phyloP scores from a whole-genome alignment of 2,888 invertebrate species.

The Merodon equestris region DNA sequence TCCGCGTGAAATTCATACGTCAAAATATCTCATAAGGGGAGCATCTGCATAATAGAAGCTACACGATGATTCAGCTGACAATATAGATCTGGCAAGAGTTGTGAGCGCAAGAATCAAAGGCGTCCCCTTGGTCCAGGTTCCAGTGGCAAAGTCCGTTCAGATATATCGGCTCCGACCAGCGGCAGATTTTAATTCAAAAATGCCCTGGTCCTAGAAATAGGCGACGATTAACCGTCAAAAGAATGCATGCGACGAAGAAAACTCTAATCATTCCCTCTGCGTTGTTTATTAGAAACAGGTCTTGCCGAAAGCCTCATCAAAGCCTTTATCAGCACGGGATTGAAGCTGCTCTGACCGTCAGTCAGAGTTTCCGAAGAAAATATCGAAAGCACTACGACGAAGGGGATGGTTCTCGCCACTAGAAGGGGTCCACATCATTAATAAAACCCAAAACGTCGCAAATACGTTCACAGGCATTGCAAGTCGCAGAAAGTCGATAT shows the following conservation, averaged over 20 bases:
- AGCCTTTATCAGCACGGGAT: conserved; percentile 91
- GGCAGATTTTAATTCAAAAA: conserved; percentile 80
- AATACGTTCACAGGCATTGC: conserved; percentile 88
- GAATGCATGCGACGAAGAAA: conserved; percentile 89
- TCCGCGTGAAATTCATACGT: conserved; percentile 83
- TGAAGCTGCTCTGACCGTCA: conserved; percentile 86
- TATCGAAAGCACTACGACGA: conserved; percentile 80
- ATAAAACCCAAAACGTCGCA: conserved; percentile 98
- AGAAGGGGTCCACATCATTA: conserved; percentile 98
- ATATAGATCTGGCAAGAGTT: conserved; percentile 83
- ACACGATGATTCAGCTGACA: conserved; percentile 81
- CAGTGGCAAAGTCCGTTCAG: conserved; percentile 77
- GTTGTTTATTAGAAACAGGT: conserved; percentile 95
- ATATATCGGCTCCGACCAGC: conserved; percentile 82
- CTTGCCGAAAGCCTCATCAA: conserved; percentile 86
- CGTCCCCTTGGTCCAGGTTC: conserved; percentile 85
- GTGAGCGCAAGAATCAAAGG: conserved; percentile 79
- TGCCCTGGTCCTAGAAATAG: conserved; percentile 86
- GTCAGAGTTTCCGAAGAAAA: conserved; percentile 78
- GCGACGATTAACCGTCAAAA: conserved; percentile 87
- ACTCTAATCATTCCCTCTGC: conserved; percentile 90
- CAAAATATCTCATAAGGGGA: conserved; percentile 87
- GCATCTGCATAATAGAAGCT: conserved; percentile 85
- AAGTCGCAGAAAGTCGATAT: conserved; percentile 94
- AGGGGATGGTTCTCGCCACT: conserved; percentile 95